Conservation (phyloP, 2,888 invertebrate genomes). For the Tuberolachnus salignus region DNA sequence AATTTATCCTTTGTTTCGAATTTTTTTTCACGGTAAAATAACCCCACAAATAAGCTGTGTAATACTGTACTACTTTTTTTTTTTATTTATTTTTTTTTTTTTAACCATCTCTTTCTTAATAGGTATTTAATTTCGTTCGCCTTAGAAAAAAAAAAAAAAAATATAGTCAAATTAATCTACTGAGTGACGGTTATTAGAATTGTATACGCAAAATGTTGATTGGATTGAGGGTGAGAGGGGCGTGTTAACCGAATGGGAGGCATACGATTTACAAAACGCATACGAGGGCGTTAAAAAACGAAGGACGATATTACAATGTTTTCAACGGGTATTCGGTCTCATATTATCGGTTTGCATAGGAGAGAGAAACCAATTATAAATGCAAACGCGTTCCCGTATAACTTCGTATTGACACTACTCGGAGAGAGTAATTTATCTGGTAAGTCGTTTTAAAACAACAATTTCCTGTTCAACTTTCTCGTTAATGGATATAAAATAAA, state of each 20-base stretch:
- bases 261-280: slow-evolving; percentile 26
- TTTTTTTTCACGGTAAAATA: not conserved
- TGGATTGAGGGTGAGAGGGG: not conserved
- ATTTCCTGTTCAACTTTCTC: slow-evolving; percentile 48
- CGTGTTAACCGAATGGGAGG: slow-evolving; percentile 1
- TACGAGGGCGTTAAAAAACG: slow-evolving; percentile 40
- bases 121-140: not conserved
- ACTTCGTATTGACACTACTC: slow-evolving; percentile 44
- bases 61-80: no score
- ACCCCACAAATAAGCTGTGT: not conserved
- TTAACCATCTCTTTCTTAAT: no score
- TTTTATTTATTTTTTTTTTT: no score
- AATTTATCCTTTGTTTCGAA: not conserved
- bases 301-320: slow-evolving; percentile 14
- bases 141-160: slow-evolving; percentile 5
- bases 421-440: slow-evolving; percentile 43
- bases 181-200: not conserved
- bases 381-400: slow-evolving; percentile 21
- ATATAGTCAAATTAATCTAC: not conserved
- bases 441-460: slow-evolving; percentile 49
- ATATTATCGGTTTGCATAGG: slow-evolving; percentile 30
- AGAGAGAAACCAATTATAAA: slow-evolving; percentile 35
- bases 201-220: not conserved
- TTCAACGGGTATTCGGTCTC: slow-evolving; percentile 15
- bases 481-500: slow-evolving; percentile 44